Conservation (phyloP, 2,888 invertebrate genomes). For the Helobdella robusta region DNA sequence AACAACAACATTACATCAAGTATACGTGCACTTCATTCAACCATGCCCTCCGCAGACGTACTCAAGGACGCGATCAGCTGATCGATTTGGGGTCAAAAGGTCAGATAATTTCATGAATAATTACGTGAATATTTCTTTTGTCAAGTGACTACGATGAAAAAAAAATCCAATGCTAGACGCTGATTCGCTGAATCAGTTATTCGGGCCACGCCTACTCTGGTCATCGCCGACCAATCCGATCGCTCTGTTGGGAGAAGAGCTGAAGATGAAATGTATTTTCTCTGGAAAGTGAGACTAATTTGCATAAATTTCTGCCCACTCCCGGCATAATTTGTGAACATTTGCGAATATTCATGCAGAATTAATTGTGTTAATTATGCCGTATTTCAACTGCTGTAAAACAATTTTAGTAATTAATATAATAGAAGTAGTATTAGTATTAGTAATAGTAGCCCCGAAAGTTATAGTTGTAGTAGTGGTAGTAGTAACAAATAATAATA, state of each 20-base stretch:
- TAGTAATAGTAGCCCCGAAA: too few relatives aligned
- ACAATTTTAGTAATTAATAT: too few relatives aligned
- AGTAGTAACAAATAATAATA: too few relatives aligned
- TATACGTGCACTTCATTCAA: constrained; percentile 21
- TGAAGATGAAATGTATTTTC: constrained; percentile 16
- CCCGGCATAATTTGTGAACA: too few relatives aligned
- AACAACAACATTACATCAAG: background rate
- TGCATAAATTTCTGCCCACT: too few relatives aligned
- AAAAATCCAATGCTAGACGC: background rate
- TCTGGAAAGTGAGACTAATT: constrained; percentile 13
- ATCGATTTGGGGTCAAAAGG: too few relatives aligned
- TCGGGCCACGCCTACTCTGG: constrained; percentile 16
- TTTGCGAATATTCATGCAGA: too few relatives aligned
- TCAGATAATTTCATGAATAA: background rate
- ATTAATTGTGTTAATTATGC: too few relatives aligned
- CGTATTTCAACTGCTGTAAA: too few relatives aligned
- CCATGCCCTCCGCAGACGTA: background rate
- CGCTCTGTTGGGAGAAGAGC: background rate
- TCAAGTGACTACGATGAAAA: background rate
- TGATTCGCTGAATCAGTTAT: background rate
- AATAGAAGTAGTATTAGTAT: too few relatives aligned
- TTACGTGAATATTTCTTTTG: background rate
- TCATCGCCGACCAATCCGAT: background rate
- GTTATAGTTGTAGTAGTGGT: too few relatives aligned
- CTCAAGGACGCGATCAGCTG: background rate